A percentile compares a stretch with the other conserved stretches of the same genome.
These are phyloP conservation scores for Channa striata DNA, from an alignment of 2,797 vertebrate genomes.

Conservation along the genomic window DNA sequence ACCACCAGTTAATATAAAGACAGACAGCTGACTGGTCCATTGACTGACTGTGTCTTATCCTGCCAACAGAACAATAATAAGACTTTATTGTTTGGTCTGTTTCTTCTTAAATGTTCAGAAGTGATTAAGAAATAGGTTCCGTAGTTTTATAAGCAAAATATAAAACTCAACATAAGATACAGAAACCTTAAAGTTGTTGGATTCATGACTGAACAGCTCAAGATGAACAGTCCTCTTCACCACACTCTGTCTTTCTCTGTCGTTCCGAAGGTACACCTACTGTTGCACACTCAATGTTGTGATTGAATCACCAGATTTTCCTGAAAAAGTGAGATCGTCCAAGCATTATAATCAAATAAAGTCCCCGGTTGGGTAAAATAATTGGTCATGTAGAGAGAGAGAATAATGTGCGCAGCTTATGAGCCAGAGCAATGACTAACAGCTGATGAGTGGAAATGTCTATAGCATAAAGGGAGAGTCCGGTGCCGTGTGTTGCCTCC, in stretches of 20 bases:
- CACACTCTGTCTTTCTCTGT: not conserved
- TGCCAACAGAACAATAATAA: not conserved
- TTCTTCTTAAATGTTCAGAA: not conserved
- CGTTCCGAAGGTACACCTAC: slow-evolving; percentile 27
- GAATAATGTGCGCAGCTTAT: slow-evolving; percentile 30
- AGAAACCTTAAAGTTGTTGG: not conserved
- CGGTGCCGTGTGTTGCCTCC: slow-evolving; percentile 25
- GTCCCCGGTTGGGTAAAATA: slow-evolving; percentile 47
- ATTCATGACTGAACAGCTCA: not conserved
- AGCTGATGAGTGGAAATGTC: slow-evolving; percentile 77
- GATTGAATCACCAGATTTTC: slow-evolving; percentile 53
- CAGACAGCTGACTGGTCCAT: not conserved
- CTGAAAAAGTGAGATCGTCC: slow-evolving; percentile 46
- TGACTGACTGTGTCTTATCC: not conserved
- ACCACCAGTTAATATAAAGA: not conserved
- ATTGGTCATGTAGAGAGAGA: slow-evolving; percentile 42
- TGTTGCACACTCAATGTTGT: slow-evolving; percentile 42
- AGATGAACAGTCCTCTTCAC: not conserved
- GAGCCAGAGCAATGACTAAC: slow-evolving; percentile 69
- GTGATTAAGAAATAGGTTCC: not conserved
- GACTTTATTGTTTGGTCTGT: too few species aligned
- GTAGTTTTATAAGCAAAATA: too few species aligned
- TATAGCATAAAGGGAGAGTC: slow-evolving; percentile 52
- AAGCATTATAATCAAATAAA: slow-evolving; percentile 56
- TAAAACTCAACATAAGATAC: not conserved